A percentile compares a stretch with the other conserved stretches of the same genome.
phyloP scores from a whole-genome alignment of 2,113 vertebrate species.

The Loxodonta africana region DNA sequence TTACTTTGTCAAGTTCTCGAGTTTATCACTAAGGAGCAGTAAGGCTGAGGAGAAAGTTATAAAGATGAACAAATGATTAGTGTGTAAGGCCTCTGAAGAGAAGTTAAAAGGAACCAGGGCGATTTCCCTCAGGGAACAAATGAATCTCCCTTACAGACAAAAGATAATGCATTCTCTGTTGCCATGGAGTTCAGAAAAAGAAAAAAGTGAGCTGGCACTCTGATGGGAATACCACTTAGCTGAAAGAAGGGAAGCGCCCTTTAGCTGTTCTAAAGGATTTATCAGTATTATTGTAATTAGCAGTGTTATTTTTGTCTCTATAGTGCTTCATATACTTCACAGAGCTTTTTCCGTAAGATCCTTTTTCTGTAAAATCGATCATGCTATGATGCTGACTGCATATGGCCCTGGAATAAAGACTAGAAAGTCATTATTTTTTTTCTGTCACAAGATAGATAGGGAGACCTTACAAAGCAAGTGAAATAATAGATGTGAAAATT shows the following conservation, averaged over 20 bases:
- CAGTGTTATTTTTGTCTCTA: background rate
- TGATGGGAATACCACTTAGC: background rate
- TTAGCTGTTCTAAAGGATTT: background rate
- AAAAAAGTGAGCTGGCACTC: background rate
- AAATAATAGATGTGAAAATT: slow-evolving; percentile 5
- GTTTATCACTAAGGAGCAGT: background rate
- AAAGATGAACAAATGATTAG: background rate
- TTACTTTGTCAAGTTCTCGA: background rate
- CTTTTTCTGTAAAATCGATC: background rate
- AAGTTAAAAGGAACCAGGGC: background rate
- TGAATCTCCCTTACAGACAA: background rate
- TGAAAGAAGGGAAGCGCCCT: background rate
- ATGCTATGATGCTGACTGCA: background rate
- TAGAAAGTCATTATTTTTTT: slow-evolving; percentile 22
- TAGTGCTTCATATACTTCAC: background rate
- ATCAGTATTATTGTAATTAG: background rate
- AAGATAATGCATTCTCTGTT: background rate
- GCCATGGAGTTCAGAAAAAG: background rate
- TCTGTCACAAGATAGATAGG: background rate
- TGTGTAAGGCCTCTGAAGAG: background rate
- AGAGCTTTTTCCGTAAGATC: background rate
- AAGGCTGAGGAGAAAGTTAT: background rate
- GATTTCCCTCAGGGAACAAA: background rate
- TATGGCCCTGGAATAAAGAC: background rate
- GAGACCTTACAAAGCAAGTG: background rate